phyloP scores from a whole-genome alignment of 2,113 vertebrate species.

The Colaptes auratus region DNA sequence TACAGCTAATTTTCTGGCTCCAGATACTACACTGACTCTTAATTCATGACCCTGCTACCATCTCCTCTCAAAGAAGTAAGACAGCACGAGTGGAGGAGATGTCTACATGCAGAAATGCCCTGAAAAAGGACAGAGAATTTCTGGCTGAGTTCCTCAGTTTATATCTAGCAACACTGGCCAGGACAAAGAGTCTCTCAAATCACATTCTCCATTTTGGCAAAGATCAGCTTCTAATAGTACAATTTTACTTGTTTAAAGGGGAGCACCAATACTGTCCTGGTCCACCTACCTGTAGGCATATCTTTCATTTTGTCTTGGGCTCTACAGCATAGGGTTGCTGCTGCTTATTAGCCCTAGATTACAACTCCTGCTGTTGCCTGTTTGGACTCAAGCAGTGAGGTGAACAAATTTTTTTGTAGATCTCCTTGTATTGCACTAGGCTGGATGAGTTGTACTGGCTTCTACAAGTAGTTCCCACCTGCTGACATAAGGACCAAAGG shows the following conservation, averaged over 20 bases:
- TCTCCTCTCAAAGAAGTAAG: background rate
- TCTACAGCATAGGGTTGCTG: background rate
- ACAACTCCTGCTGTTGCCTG: background rate
- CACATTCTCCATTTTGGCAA: background rate
- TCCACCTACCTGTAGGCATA: background rate
- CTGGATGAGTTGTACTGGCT: background rate
- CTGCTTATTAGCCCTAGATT: background rate
- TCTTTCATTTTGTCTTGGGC: background rate
- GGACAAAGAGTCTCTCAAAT: background rate
- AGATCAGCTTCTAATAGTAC: background rate
- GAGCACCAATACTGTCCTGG: background rate
- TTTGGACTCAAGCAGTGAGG: background rate
- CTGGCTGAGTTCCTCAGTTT: background rate
- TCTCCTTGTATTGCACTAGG: background rate
- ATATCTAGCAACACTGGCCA: background rate
- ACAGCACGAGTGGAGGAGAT: background rate
- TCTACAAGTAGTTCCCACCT: background rate
- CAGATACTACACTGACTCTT: background rate
- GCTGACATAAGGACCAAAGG: background rate
- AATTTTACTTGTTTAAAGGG: background rate
- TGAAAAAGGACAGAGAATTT: background rate
- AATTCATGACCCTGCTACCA: background rate
- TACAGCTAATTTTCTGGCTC: background rate
- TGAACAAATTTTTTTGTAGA: background rate
- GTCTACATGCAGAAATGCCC: background rate